Evolutionary conservation across 2,888 invertebrate species (phyloP), one percentile per base, ranked within the genome.

Genomic region (Graphium colonna): DNA sequence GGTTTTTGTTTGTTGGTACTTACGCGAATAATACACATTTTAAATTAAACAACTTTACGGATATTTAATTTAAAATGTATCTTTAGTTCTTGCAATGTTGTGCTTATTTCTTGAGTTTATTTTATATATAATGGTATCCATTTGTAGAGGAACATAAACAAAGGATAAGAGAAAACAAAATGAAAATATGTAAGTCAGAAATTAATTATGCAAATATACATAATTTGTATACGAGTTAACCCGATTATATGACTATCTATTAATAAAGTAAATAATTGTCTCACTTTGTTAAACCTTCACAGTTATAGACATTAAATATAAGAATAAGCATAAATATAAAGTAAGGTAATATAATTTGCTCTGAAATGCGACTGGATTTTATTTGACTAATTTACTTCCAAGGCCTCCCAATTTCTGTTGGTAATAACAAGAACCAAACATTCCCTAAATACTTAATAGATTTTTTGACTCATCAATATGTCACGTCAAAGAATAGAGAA

Each of bases 361-460:
- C 33, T 10, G 2, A 33, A 9, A 33, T n/a, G 8, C 33, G 7
- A 33, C 9, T 7, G 2, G n/a, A 33, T 33, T 33, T 33, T 2
- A 33, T 33, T 10, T 33, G n/a, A 17, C 56, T 33, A 33, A 33
- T 33, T 10, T 2, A 52, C 38, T 42, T 48, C 13, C 12, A 8
- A 2, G 28, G 18, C 39, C 15, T 42, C 26, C 42, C 42, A 47
- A 52, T 47, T 52, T 52, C 36, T 21, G 42, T 42, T 45, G 39
- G 28, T 39, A 52, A 39, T 38, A 44, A 26, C 26, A 36, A 13
- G 43, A 31, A 39, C 48, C 50, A 40, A 57, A 59, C 55, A 56
- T 59, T 57, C 47, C 52, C 47, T n/a, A n/a, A n/a, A n/a, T 59
- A 59, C 56, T 53, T 61, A 61, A 61, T 59, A 53, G 58, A 61